These are phyloP conservation scores for Zeugodacus cucurbitae DNA, from an alignment of 1,140 invertebrate genomes.

Conservation along the genomic window DNA sequence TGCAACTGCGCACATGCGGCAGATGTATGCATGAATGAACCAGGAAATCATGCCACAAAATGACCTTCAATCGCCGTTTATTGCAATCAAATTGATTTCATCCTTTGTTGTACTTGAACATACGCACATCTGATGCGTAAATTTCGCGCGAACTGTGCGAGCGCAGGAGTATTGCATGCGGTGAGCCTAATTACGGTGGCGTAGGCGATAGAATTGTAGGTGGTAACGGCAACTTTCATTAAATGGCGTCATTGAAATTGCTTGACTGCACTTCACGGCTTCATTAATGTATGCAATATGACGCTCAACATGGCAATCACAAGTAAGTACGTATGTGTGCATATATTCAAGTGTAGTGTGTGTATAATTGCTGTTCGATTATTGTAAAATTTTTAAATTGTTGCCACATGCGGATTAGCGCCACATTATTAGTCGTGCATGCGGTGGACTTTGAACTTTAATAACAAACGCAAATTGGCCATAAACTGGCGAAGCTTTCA, in stretches of 20 bases:
- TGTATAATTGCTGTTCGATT: too few relatives aligned
- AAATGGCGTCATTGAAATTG: not conserved
- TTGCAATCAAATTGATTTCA: not conserved
- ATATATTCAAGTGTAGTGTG: too few relatives aligned
- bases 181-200: not conserved
- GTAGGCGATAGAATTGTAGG: not conserved
- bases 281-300: not conserved
- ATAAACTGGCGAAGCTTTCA: not conserved
- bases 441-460: not conserved
- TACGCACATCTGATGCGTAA: not conserved
- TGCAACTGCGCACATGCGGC: not conserved
- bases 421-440: not conserved
- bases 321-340: not conserved
- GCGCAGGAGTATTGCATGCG: not conserved
- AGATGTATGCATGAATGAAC: not conserved
- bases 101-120: too few relatives aligned
- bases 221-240: not conserved
- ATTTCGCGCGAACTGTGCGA: not conserved
- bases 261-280: not conserved
- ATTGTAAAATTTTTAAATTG: too few relatives aligned
- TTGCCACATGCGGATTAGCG: not conserved
- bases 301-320: not conserved
- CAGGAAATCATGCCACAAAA: not conserved
- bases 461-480: not conserved
- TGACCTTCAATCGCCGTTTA: not conserved